Evolutionary conservation across 2,797 vertebrate species (phyloP).

Genomic region (Eulemur rubriventer): DNA sequence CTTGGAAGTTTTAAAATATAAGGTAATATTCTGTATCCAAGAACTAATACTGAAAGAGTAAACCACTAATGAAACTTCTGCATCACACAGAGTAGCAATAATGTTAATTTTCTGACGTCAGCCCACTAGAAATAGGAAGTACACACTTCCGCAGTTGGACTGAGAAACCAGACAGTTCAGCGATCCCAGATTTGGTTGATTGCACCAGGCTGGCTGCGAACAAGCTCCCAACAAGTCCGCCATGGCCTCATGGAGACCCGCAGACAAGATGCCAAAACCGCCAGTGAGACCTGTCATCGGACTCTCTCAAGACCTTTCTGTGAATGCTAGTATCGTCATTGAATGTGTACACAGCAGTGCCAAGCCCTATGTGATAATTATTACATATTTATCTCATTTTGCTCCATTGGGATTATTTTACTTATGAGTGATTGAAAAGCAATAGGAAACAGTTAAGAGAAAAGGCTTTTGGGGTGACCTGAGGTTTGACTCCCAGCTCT

Average conservation of each 20-base stretch:
- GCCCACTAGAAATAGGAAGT: slow-evolving; percentile 49
- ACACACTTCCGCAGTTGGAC: neutral
- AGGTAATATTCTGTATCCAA: neutral
- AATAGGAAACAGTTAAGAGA: neutral
- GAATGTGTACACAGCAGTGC: neutral
- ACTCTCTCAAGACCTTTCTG: neutral
- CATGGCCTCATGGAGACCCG: neutral
- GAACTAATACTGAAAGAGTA: neutral
- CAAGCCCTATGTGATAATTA: neutral
- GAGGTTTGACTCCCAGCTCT: neutral
- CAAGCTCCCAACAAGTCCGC: neutral
- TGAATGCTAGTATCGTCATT: neutral
- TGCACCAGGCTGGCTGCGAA: neutral
- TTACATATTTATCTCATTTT: neutral
- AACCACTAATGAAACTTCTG: neutral
- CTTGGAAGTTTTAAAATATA: neutral
- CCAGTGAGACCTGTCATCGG: neutral
- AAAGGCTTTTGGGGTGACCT: neutral
- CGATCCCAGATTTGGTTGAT: neutral
- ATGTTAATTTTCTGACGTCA: neutral
- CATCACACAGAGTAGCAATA: neutral
- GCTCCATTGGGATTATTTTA: neutral
- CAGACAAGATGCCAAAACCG: neutral
- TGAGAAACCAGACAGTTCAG: neutral
- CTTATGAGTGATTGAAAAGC: neutral